phyloP scores from a whole-genome alignment of 2,888 invertebrate species.

The Choreutis nemorana region DNA sequence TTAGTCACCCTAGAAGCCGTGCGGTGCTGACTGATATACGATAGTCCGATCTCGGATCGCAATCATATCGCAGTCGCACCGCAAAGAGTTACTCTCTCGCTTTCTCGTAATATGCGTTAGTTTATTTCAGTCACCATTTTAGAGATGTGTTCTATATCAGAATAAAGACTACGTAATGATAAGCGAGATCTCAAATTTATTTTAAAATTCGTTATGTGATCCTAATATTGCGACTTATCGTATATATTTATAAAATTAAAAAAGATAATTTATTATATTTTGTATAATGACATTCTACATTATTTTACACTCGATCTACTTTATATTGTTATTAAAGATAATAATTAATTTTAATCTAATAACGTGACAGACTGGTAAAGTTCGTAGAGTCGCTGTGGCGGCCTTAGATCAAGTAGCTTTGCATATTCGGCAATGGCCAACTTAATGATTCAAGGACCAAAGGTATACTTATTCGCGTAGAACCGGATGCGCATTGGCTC shows the following conservation, averaged over 20 bases:
- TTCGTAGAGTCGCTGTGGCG: slow-evolving; percentile 65
- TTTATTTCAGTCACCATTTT: slow-evolving; percentile 57
- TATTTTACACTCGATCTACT: slow-evolving; percentile 63
- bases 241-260: slow-evolving; percentile 53
- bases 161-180: slow-evolving; percentile 65
- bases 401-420: slow-evolving; percentile 65
- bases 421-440: slow-evolving; percentile 66
- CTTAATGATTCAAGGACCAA: slow-evolving; percentile 64
- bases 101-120: slow-evolving; percentile 55
- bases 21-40: slow-evolving; percentile 8
- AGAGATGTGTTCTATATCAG: slow-evolving; percentile 61
- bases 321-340: slow-evolving; percentile 62
- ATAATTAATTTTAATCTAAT: slow-evolving; percentile 67
- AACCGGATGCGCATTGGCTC: slow-evolving; percentile 64
- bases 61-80: slow-evolving; percentile 9
- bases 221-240: slow-evolving; percentile 59
- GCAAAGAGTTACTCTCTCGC: slow-evolving; percentile 41
- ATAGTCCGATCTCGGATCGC: slow-evolving; percentile 7
- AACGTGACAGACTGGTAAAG: slow-evolving; percentile 67
- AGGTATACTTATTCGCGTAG: slow-evolving; percentile 65
- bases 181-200: slow-evolving; percentile 68
- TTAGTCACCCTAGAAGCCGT: slow-evolving; percentile 33
- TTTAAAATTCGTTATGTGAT: slow-evolving; percentile 60
- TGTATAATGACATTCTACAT: slow-evolving; percentile 63
- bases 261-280: slow-evolving; percentile 66